Evolutionary conservation across 2,888 invertebrate genomes (phyloP), one percentile per base, ranked within the genome.

Genomic region (Thelaira solivaga): DNA sequence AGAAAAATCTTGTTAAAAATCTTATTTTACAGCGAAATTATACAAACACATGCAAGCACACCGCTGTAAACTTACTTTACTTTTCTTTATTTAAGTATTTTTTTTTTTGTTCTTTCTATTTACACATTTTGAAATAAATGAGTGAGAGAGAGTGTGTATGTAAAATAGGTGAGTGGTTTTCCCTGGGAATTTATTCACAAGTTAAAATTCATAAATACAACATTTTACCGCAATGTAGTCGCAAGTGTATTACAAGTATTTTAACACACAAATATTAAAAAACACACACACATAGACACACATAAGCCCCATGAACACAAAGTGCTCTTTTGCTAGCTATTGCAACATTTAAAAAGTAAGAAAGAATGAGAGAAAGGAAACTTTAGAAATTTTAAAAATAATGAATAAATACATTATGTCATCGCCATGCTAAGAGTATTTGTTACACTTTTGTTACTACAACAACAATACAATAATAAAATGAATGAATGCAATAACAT

Each of bases 221-320:
- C 20, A 55, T 55, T 76, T 76, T 76, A 72, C 76, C 72, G 72
- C 72, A 76, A 43, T 57, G 41, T 36, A 29, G n/a, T 34, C n/a
- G n/a, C n/a, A n/a, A n/a, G n/a, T n/a, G n/a, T n/a, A n/a, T n/a
- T n/a, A n/a, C 55, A 62, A 45, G 62, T 24, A 59, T 31, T 41
- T 57, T 31, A 10, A 59, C 22, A 22, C 2, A 34, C n/a, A 10
- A 13, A 57, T 3, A 11, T n/a, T n/a, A n/a, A n/a, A n/a, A n/a
- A n/a, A n/a, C 16, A 31, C 10, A 20, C 26, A 41, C 8, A 29
- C 5, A 16, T 18, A 67, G 16, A n/a, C 11, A 36, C 1, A 51
- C 18, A 16, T 11, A 26, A 59, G 39, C 36, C 16, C 6, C 16
- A 22, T 18, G 22, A 65, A 65, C n/a, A n/a, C n/a, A n/a, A 57